Conservation (phyloP, 2,888 invertebrate genomes). For the Apoda limacodes region DNA sequence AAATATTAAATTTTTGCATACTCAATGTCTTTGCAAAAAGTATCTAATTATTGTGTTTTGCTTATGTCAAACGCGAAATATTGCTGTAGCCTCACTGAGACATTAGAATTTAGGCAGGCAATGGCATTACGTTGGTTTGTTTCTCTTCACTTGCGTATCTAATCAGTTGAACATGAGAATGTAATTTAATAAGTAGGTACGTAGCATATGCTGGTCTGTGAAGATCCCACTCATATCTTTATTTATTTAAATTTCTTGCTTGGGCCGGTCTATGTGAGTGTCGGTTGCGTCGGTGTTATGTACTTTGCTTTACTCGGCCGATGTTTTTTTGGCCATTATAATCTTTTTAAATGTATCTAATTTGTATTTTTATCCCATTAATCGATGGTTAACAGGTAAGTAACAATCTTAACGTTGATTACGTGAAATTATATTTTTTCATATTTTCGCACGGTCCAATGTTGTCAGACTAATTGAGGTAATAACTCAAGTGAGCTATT, state of each 20-base stretch:
- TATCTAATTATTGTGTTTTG: too few species aligned
- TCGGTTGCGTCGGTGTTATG: constrained; percentile 41
- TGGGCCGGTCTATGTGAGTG: constrained; percentile 42
- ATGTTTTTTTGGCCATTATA: constrained; percentile 6
- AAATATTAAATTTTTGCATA: too few species aligned
- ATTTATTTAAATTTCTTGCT: constrained; percentile 39
- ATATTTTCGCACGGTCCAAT: constrained; percentile 1
- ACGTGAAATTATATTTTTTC: constrained; percentile 24
- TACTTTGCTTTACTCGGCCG: constrained; percentile 19
- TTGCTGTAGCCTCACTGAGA: constrained; percentile 3
- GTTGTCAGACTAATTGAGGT: too few species aligned
- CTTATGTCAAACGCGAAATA: too few species aligned
- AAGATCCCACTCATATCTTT: constrained; percentile 50
- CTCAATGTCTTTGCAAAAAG: too few species aligned
- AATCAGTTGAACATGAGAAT: constrained; percentile 44
- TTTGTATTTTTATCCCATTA: constrained; percentile 26
- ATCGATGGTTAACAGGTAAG: constrained; percentile 24
- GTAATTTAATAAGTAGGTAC: constrained; percentile 59
- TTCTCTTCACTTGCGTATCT: too few species aligned
- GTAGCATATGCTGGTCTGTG: constrained; percentile 63
- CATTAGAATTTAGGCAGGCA: constrained; percentile 3
- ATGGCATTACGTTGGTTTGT: too few species aligned
- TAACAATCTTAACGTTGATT: constrained; percentile 27
- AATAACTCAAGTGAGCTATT: too few species aligned
- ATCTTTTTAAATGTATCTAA: constrained; percentile 14